phyloP scores from a whole-genome alignment of 2,113 vertebrate genomes.

The Atlantisia rogersi region DNA sequence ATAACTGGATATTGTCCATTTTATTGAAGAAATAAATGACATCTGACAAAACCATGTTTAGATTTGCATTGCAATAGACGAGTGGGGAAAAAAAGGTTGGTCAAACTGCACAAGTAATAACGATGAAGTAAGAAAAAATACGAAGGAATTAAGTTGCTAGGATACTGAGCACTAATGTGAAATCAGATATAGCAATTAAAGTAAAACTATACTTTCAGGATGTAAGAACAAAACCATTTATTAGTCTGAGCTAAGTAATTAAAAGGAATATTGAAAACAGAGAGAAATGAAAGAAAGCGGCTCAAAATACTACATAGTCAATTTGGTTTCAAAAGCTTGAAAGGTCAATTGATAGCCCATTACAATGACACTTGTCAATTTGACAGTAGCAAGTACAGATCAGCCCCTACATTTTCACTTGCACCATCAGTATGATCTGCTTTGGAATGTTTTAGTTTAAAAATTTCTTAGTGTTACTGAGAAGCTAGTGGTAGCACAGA shows the following conservation, averaged over 20 bases:
- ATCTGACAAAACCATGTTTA: not conserved
- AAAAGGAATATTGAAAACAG: constrained; percentile 73
- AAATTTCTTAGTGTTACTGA: not conserved
- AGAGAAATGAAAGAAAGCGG: constrained; percentile 60
- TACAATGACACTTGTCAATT: constrained; percentile 52
- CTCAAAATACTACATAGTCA: constrained; percentile 46
- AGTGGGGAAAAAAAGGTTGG: not conserved
- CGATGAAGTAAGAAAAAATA: not conserved
- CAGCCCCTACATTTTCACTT: constrained; percentile 36
- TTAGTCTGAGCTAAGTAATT: constrained; percentile 72
- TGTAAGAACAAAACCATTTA: constrained; percentile 73
- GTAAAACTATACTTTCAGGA: constrained; percentile 68
- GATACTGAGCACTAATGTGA: constrained; percentile 69
- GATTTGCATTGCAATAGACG: not conserved
- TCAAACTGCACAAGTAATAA: constrained; percentile 6
- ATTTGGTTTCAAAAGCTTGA: constrained; percentile 47
- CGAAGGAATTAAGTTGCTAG: constrained; percentile 71
- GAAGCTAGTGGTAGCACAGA: not conserved
- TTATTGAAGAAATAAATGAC: not conserved
- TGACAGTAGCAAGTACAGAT: constrained; percentile 45
- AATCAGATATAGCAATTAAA: constrained; percentile 79
- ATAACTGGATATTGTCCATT: not conserved
- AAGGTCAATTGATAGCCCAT: constrained; percentile 51
- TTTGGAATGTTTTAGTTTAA: not conserved
- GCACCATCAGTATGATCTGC: not conserved